Conservation (phyloP, 2,797 vertebrate species). For the Rhynchonycteris naso region DNA sequence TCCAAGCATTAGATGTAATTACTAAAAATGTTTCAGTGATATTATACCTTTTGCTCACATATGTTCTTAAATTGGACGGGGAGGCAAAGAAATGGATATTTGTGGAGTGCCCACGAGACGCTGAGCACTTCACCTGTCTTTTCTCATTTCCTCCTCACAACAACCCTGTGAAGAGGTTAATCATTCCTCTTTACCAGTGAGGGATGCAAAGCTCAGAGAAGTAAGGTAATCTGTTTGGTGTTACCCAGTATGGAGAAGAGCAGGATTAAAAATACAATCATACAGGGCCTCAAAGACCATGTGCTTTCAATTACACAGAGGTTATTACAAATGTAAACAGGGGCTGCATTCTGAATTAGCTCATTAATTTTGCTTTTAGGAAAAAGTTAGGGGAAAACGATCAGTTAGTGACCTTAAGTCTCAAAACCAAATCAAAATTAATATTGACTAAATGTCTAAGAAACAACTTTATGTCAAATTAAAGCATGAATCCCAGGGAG, state of each 20-base stretch:
- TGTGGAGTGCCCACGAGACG: too few relatives aligned
- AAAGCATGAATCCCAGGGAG: neutral
- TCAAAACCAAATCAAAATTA: slow-evolving; percentile 6
- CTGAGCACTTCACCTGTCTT: neutral
- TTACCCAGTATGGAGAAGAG: neutral
- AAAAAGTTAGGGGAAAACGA: neutral
- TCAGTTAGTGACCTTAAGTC: neutral
- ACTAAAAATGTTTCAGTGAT: slow-evolving; percentile 1
- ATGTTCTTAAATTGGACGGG: neutral
- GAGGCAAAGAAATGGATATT: neutral
- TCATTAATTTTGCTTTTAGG: slow-evolving; percentile 31
- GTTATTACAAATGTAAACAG: neutral
- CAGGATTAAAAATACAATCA: neutral
- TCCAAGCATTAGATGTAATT: neutral
- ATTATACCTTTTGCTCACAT: slow-evolving; percentile 17
- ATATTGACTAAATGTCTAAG: neutral
- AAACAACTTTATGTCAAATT: neutral
- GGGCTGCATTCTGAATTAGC: neutral
- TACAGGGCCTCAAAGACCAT: neutral
- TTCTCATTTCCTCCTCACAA: neutral
- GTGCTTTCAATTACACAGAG: neutral
- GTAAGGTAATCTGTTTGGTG: neutral
- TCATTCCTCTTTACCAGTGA: neutral
- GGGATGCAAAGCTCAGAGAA: neutral
- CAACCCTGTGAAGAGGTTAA: neutral